Evolutionary conservation across 2,797 vertebrate species (phyloP).

Genomic region (Chiloscyllium punctatum): DNA sequence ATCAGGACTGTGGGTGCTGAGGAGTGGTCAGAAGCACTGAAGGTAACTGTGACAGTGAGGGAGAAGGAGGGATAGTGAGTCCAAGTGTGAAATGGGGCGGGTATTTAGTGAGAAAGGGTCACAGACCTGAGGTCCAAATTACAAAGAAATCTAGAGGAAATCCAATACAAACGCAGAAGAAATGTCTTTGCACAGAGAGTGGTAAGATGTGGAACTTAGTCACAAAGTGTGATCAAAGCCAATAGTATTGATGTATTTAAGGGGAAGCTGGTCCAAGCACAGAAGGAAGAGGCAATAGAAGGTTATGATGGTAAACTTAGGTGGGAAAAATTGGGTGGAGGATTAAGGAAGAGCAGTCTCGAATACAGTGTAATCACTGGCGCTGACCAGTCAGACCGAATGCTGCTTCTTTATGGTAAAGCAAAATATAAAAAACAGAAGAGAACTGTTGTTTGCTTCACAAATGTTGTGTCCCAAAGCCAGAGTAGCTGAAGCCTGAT

Average conservation of each 20-base stretch:
- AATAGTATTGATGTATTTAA: background rate
- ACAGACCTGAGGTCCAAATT: background rate
- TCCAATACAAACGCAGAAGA: no score
- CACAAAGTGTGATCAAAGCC: no score
- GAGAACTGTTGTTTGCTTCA: no score
- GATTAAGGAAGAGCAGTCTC: background rate
- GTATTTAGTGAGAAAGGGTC: background rate
- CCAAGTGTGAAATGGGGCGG: background rate
- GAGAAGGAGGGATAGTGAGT: background rate
- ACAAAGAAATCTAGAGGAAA: background rate
- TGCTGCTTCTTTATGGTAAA: background rate
- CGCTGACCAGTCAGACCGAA: background rate
- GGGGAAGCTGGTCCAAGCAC: background rate
- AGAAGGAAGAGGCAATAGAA: background rate
- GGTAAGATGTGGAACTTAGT: no score
- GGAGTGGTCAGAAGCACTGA: background rate
- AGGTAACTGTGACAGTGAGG: background rate
- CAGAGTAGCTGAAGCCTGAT: background rate
- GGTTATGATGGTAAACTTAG: background rate
- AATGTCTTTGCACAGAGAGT: no score
- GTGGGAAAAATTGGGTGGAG: background rate
- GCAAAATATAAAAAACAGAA: background rate
- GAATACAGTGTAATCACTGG: background rate
- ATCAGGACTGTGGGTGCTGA: background rate
- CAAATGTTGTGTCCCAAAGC: background rate